Evolutionary conservation across 1,140 invertebrate species (phyloP).

Genomic region (Drosophila nigromelanica): DNA sequence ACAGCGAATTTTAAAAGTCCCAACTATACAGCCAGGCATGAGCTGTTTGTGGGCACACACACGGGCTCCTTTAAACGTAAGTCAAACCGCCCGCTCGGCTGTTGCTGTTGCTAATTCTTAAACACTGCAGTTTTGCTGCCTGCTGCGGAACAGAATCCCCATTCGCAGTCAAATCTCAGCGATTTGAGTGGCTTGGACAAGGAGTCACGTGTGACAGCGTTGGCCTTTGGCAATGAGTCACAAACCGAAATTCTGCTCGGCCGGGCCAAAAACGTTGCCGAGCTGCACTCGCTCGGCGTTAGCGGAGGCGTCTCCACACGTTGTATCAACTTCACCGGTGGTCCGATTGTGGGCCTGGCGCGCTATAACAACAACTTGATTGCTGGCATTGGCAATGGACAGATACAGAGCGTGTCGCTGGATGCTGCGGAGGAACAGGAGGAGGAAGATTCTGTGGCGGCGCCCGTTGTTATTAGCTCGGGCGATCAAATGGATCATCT

Average conservation of each 20-base stretch:
- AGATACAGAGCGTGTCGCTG: slow-evolving; percentile 58
- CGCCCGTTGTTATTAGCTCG: slow-evolving; percentile 32
- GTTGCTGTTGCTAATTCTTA: neutral
- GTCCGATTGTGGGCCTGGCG: slow-evolving; percentile 74
- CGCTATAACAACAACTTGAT: slow-evolving; percentile 69
- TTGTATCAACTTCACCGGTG: slow-evolving; percentile 37
- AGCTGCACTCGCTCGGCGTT: slow-evolving; percentile 52
- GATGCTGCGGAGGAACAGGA: slow-evolving; percentile 19
- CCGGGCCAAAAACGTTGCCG: slow-evolving; percentile 58
- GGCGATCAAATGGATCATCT: slow-evolving; percentile 81
- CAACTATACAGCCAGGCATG: slow-evolving; percentile 76
- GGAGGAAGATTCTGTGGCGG: neutral
- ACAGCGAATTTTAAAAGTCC: slow-evolving; percentile 76
- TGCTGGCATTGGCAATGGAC: slow-evolving; percentile 74
- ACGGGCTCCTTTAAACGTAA: slow-evolving; percentile 83
- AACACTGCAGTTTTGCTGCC: slow-evolving; percentile 58
- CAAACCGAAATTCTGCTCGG: slow-evolving; percentile 89
- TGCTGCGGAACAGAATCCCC: slow-evolving; percentile 61
- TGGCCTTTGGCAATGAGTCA: slow-evolving; percentile 88
- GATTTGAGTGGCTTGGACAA: slow-evolving; percentile 85
- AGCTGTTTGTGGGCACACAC: slow-evolving; percentile 81
- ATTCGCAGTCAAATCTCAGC: slow-evolving; percentile 83
- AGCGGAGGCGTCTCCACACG: slow-evolving; percentile 21
- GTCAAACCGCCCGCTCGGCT: slow-evolving; percentile 1
- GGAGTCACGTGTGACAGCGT: slow-evolving; percentile 86